Evolutionary conservation across 2,797 vertebrate genomes (phyloP), one percentile per base, ranked within the genome.

Genomic region (Mallotus villosus): DNA sequence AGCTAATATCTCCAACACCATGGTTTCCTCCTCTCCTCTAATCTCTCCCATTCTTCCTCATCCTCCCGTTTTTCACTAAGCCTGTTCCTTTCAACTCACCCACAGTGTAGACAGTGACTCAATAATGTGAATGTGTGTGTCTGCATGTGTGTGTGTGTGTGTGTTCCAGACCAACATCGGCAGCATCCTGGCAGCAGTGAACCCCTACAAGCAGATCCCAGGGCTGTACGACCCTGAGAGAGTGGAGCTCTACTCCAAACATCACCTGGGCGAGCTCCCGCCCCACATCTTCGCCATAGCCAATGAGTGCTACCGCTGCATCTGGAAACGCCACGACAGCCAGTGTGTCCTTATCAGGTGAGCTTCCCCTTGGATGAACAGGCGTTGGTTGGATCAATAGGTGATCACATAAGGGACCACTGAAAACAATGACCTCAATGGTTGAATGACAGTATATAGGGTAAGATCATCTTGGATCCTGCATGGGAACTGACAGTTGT

Each of bases 271-370:
- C 3, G 95, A 97, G 85, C 94, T 97, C 65, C 96, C 96, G 0
- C 96, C 96, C 0, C 96, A 97, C 74, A 97, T 97, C 85, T 97
- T 95, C 24, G 96, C 96, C 14, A 92, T 96, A 0, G 96, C 95
- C 79, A 97, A 95, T 0, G 96, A 97, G 87, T 97, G 96, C 86
- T 97, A 97, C 88, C 90, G 96, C 87, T 97, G 96, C 91, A 91
- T 97, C 85, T 97, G 96, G 96, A 97, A 97, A 85, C 94, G 95
- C 73, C 95, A 95, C 1, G 96, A 97, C 93, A 97, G 96, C 85
- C 96, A 97, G 77, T 97, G 96, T 81, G 93, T 97, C 66, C 95
- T 97, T 60, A 97, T 97, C 86, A 97, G 96, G 96, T 97, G 70
- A 82, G 87, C 51, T 25, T 27, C 24, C 4, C 5, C 32, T 34